Evolutionary conservation across 1,140 invertebrate species (phyloP), one percentile per base, ranked within the genome.

Genomic region (Saccostrea cuccullata): DNA sequence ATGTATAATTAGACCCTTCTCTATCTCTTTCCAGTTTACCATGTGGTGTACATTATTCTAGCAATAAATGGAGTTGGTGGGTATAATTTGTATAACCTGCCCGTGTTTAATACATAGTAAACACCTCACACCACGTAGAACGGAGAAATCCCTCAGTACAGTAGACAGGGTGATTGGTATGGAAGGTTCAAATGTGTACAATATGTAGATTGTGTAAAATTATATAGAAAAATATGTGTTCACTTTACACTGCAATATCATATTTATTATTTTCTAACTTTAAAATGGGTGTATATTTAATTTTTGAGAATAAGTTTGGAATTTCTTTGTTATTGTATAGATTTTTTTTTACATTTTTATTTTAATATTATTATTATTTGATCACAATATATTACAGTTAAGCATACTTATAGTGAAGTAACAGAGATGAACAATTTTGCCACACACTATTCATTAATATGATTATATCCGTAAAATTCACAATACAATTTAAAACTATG

Each of bases 41-140:
- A 89, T 84, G 88, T 89, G 55, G 47, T 87, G 0, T 84, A 86
- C 40, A 89, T 89, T 26, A 84, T 86, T 67, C 40, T 89, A 36
- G 88, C 88, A 23, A 77, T 87, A 56, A 87, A 73, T 20, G 55
- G 73, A 12, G 73, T 73, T 12, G 86, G 67, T 13, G 86, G 86
- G 55, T 87, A 87, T 64, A 87, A 82, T n/a, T 55, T 87, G 20
- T 87, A 87, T 40, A 87, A 87, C 56, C 30, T 87, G 26, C 86
- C 86, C 1, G 86, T 87, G 55, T 87, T 87, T 40, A 87, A 87
- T 40, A 84, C 47, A 84, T 84, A 84, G 23, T 40, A 84, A 55
- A 84, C 12, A 55, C n/a, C 17, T 56, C 36, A 30, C 30, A 36
- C 13, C 15, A 0, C 26, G 12, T 9, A 26, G 11, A 20, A 64